Evolutionary conservation across 2,888 invertebrate genomes (phyloP).

Genomic region (Saturnia pavonia): DNA sequence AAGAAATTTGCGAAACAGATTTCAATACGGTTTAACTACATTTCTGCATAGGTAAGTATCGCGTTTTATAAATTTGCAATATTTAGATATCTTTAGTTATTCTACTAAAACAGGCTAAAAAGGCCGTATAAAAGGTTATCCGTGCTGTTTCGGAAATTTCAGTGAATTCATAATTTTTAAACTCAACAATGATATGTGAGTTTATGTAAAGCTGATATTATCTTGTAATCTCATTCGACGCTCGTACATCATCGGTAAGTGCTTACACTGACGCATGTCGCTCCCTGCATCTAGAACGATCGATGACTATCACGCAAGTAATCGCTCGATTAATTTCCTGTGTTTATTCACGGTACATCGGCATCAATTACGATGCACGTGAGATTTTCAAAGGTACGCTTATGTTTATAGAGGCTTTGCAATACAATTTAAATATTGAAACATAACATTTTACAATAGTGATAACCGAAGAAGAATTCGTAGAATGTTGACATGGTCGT

Average conservation of each 20-base stretch:
- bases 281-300: conserved; percentile 23
- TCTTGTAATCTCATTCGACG: conserved; percentile 17
- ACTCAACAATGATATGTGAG: not conserved
- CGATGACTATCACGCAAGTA: conserved; percentile 29
- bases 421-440: not conserved
- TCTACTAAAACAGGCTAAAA: too few relatives aligned
- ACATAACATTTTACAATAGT: too few relatives aligned
- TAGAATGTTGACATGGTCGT: not conserved
- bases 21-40: not conserved
- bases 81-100: not conserved
- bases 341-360: conserved; percentile 6
- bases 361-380: not conserved
- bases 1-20: too few relatives aligned
- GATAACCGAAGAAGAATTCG: not conserved
- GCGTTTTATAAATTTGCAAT: not conserved
- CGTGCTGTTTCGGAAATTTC: not conserved
- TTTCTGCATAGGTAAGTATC: not conserved
- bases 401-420: not conserved
- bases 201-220: conserved; percentile 8
- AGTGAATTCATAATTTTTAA: not conserved
- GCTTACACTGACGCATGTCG: conserved; percentile 33
- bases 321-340: conserved; percentile 15
- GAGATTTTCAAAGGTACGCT: not conserved
- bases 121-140: too few relatives aligned
- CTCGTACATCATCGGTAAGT: conserved; percentile 35